Evolutionary conservation across 1,140 invertebrate genomes (phyloP).

Genomic region (Sesamia nonagrioides): DNA sequence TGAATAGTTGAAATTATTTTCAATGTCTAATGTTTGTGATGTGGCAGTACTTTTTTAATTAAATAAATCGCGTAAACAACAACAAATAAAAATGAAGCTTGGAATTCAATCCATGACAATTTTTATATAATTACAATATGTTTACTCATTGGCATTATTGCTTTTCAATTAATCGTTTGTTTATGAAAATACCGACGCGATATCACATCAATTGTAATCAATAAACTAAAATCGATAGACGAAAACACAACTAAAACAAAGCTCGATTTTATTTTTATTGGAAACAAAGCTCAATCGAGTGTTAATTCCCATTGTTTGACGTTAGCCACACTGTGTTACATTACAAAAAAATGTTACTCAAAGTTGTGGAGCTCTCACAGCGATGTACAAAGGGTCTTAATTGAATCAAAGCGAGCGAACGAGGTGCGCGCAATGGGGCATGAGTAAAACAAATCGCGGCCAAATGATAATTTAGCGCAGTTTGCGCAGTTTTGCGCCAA

Average conservation of each 20-base stretch:
- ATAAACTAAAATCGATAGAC: not conserved
- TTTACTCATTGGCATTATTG: too few species aligned
- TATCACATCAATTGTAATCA: not conserved
- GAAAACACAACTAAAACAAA: not conserved
- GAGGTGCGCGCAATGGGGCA: slow-evolving; percentile 65
- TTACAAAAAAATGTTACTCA: slow-evolving; percentile 13
- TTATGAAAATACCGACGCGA: not conserved
- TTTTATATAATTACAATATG: too few species aligned
- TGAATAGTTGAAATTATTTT: too few species aligned
- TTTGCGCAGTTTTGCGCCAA: slow-evolving; percentile 59
- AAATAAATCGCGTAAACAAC: too few species aligned
- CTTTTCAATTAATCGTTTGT: not conserved
- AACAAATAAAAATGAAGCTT: too few species aligned
- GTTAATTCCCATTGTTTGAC: slow-evolving; percentile 9
- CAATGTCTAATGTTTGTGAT: too few species aligned
- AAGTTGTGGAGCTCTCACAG: slow-evolving; percentile 45
- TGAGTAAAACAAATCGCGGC: slow-evolving; percentile 72
- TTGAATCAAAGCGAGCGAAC: slow-evolving; percentile 56
- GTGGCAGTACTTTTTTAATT: too few species aligned
- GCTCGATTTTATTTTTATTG: not conserved
- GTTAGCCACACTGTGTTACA: slow-evolving; percentile 21
- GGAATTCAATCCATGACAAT: too few species aligned
- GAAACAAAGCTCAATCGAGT: slow-evolving; percentile 6
- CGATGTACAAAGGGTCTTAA: slow-evolving; percentile 50
- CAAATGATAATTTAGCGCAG: slow-evolving; percentile 74